phyloP scores from a whole-genome alignment of 2,113 vertebrate genomes.

The Loxodonta africana region DNA sequence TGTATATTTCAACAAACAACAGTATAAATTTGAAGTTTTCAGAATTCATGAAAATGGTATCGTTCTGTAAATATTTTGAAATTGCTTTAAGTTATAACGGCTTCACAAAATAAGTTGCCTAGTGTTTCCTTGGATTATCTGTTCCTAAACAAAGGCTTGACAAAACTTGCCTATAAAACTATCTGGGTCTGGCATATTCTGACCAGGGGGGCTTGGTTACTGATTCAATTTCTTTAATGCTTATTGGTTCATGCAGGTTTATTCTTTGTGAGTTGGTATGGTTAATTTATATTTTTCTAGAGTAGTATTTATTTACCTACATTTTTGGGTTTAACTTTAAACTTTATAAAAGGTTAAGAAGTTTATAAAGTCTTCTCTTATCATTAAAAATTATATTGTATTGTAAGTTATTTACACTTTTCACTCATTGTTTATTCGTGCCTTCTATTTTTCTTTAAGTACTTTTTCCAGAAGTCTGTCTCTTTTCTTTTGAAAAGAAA shows the following conservation, averaged over 20 bases:
- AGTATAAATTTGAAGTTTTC: neutral
- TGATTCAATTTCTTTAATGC: slow-evolving; percentile 14
- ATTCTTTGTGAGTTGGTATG: slow-evolving; percentile 15
- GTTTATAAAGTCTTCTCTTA: neutral
- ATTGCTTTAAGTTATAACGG: neutral
- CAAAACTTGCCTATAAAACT: slow-evolving; percentile 6
- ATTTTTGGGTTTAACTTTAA: slow-evolving; percentile 41
- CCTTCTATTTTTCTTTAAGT: neutral
- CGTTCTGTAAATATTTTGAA: neutral
- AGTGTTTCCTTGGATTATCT: neutral
- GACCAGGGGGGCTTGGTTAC: neutral
- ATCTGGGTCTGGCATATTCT: neutral
- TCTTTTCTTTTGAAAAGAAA: neutral
- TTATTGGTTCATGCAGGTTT: neutral
- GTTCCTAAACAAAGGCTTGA: slow-evolving; percentile 30
- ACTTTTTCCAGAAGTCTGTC: neutral
- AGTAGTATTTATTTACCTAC: neutral
- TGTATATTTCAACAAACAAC: neutral
- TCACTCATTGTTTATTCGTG: neutral
- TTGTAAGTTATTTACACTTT: neutral
- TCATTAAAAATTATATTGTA: neutral
- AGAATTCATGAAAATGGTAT: neutral
- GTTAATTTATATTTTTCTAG: slow-evolving; percentile 7
- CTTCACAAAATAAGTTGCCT: neutral
- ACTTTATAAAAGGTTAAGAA: neutral